Conservation (phyloP, 2,797 vertebrate species). For the Uromys caudimaculatus region DNA sequence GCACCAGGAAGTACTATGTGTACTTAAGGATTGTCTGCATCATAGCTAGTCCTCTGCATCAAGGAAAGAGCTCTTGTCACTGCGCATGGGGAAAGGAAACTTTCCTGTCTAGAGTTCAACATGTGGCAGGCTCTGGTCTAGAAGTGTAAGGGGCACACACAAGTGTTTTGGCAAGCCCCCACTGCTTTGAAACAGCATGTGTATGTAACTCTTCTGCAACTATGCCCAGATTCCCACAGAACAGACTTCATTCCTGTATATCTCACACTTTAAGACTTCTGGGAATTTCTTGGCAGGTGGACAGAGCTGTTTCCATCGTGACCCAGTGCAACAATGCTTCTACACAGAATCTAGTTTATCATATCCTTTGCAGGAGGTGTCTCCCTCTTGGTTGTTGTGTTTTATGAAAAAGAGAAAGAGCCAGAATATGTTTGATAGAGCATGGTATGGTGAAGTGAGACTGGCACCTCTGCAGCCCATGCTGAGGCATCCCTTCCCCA, state of each 20-base stretch:
- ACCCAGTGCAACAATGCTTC: not conserved
- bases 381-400: not conserved
- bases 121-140: rapidly evolving
- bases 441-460: too few relatives aligned
- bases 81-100: not conserved
- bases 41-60: not conserved
- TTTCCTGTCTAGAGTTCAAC: not conserved
- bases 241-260: not conserved
- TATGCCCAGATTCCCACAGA: not conserved
- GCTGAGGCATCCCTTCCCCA: too few relatives aligned
- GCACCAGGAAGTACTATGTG: not conserved
- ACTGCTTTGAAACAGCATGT: not conserved
- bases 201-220: not conserved
- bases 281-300: not conserved
- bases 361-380: not conserved
- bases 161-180: not conserved
- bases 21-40: not conserved
- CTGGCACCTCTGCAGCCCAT: too few relatives aligned
- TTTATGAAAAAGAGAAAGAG: not conserved
- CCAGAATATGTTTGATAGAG: not conserved
- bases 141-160: not conserved
- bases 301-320: not conserved
- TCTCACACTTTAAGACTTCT: not conserved
- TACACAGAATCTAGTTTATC: not conserved
- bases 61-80: not conserved